A percentile compares a stretch with the other conserved stretches of the same genome.
These are phyloP conservation scores for Pheosia tremula DNA, from an alignment of 2,888 invertebrate genomes.

Conservation along the genomic window DNA sequence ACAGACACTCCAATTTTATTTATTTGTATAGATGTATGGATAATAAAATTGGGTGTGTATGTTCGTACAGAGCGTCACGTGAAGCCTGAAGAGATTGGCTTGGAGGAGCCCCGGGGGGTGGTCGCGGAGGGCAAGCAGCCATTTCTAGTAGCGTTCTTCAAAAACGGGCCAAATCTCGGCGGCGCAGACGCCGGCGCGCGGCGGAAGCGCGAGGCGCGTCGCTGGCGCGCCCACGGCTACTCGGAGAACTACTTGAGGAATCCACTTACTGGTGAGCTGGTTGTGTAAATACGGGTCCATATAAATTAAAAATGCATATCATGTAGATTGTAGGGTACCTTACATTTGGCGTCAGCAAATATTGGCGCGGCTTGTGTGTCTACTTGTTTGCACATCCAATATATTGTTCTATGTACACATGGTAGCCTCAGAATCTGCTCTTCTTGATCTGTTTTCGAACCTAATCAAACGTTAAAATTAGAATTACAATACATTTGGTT, in stretches of 20 bases:
- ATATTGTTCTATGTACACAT: too few species aligned
- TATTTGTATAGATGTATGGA: too few species aligned
- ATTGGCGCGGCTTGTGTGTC: too few species aligned
- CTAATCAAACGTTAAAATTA: too few species aligned
- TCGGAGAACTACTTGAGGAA: slow-evolving; percentile 82
- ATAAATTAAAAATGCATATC: neutral
- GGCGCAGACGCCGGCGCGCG: slow-evolving; percentile 83
- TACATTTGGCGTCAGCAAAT: too few species aligned
- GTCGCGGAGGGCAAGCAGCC: slow-evolving; percentile 91
- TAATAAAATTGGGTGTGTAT: too few species aligned
- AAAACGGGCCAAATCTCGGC: slow-evolving; percentile 84
- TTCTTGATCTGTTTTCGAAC: too few species aligned
- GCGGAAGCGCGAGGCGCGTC: slow-evolving; percentile 84
- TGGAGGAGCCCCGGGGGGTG: slow-evolving; percentile 89
- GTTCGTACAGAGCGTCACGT: slow-evolving; percentile 88
- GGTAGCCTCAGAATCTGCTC: too few species aligned
- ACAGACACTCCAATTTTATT: too few species aligned
- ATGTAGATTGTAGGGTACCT: slow-evolving; percentile 1
- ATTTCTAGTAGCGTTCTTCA: slow-evolving; percentile 96
- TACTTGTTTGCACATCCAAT: too few species aligned
- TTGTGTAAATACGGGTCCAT: slow-evolving; percentile 6
- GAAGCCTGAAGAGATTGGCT: slow-evolving; percentile 93
- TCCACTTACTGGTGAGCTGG: slow-evolving; percentile 79
- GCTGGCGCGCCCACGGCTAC: slow-evolving; percentile 79
- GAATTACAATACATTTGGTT: too few species aligned